Evolutionary conservation across 2,797 vertebrate species (phyloP).

Genomic region (Mormyrus hasselquistii): DNA sequence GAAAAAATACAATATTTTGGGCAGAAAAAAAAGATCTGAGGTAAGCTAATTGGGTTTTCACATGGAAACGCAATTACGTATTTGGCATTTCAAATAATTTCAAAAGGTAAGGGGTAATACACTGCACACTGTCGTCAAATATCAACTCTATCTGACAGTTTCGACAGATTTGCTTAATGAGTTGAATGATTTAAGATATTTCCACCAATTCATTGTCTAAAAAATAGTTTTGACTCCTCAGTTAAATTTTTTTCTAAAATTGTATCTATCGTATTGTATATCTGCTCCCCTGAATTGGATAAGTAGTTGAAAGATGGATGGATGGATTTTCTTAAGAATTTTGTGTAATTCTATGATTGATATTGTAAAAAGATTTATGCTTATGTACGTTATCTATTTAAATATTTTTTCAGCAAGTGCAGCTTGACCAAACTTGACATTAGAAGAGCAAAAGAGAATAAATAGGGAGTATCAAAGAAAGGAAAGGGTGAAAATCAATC

Average conservation of each 20-base stretch:
- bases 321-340: constrained; percentile 3
- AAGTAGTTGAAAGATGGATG: neutral
- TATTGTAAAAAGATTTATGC: neutral
- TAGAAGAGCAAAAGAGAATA: constrained; percentile 5
- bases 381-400: neutral
- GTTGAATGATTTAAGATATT: neutral
- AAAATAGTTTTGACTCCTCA: neutral
- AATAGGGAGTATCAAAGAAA: neutral
- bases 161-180: neutral
- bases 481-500: constrained; percentile 5
- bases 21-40: neutral
- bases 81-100: neutral
- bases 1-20: neutral
- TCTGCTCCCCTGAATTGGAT: neutral
- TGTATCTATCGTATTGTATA: neutral
- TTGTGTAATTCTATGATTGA: neutral
- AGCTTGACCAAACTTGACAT: neutral
- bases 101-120: neutral
- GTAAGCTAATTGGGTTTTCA: neutral
- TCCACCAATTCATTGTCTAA: neutral
- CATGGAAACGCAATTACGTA: neutral
- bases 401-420: neutral
- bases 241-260: neutral
- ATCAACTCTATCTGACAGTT: neutral
- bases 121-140: neutral